Base-by-base conservation (phyloP, 2,113 vertebrate species). In the Heptranchias perlo region DNA sequence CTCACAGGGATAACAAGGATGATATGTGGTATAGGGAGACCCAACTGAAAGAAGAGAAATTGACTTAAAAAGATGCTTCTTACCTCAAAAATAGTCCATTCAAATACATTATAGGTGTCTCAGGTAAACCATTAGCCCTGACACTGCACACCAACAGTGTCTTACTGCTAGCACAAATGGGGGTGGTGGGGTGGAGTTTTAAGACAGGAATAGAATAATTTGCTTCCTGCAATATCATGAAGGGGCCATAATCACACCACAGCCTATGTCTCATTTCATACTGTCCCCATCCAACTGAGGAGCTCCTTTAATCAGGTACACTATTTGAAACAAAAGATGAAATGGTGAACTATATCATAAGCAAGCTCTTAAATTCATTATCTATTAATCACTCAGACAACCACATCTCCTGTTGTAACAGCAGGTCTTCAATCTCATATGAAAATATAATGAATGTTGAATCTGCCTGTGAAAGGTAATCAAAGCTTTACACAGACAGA, bases 381-480 rank as follows among this genome's bases (percentile, higher is more conserved):
- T 49, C 47, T 49, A 31, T 39, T 69, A 31, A 69, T 95, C 44
- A 95, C 44, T 49, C 65, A 13, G 7, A 64, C 21, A 64, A 16
- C 44, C 69, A 58, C 47, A 52, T 39, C 94, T 69, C 64, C 65
- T 49, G 39, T 44, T 95, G 39, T 31, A 35, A 47, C 94, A 95
- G 94, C 44, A 47, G 93, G 93, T 52, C 44, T 49, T 69, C 28
- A 49, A n/a, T 69, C 44, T 95, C 44, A 49, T 61, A 69, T 52
- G 44, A 69, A 95, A 95, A 69, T 69, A 28, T 95, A 95, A 95
- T 47, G 47, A 65, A 28, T 69, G 62, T 95, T 95, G 94, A 95
- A 69, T 69, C 65, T 95, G 94, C 23, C 65, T 52, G 62, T 67
- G 94, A 69, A 95, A 95, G 94, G 47, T 49, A 91, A 91, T 91